Conservation (phyloP, 2,113 vertebrate genomes). For the Lipotes vexillifer region DNA sequence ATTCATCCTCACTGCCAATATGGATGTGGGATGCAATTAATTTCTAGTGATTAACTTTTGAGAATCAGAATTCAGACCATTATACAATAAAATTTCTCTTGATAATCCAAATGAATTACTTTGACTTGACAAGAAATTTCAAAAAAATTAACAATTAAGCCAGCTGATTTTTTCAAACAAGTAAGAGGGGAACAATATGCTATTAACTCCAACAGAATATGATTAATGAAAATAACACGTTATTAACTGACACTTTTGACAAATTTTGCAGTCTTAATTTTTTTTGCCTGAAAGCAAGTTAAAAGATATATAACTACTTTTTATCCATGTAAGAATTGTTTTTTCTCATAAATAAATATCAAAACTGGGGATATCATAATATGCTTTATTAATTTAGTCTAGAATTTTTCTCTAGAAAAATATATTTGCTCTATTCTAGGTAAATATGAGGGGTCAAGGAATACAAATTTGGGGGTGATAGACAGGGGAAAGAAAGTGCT, state of each 20-base stretch:
- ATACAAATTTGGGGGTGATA: not conserved
- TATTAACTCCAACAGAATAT: constrained; percentile 54
- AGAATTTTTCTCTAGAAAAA: constrained; percentile 14
- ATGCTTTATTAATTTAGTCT: not conserved
- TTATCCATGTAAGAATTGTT: not conserved
- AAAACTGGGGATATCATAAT: not conserved
- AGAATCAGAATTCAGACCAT: constrained; percentile 58
- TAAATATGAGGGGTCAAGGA: not conserved
- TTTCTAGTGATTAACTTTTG: constrained; percentile 62
- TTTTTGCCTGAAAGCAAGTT: constrained; percentile 31
- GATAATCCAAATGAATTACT: constrained; percentile 64
- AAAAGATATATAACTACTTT: not conserved
- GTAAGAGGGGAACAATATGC: constrained; percentile 41
- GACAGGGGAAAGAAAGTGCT: not conserved
- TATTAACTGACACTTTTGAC: constrained; percentile 41
- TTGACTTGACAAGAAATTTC: constrained; percentile 56
- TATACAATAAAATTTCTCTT: constrained; percentile 53
- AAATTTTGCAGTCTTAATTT: constrained; percentile 49
- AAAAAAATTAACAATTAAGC: constrained; percentile 22
- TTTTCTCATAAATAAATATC: not conserved
- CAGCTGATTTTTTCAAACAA: constrained; percentile 46
- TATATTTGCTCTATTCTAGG: not conserved
- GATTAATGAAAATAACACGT: constrained; percentile 54
- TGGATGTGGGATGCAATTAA: constrained; percentile 6
- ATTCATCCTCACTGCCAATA: constrained; percentile 26